Evolutionary conservation across 53 echinoderm and acorn worm genomes (phyloP), one percentile per base, ranked within the genome.

Genomic region (Hippasteria phrygiana): DNA sequence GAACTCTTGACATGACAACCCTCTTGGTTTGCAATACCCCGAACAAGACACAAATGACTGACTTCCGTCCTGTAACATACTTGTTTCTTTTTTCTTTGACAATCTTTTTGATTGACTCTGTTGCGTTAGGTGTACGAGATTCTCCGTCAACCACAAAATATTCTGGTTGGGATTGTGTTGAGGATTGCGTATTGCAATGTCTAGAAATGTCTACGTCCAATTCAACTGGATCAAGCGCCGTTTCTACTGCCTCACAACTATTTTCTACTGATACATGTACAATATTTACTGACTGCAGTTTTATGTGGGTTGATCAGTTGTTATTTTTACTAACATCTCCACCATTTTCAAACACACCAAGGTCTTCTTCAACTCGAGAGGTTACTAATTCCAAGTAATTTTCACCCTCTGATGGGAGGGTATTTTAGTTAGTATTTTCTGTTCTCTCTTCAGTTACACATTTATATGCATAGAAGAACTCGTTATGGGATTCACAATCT

Each of bases 71-170:
- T 71, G 38, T 11, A 12, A 39, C 14, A 38, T 39, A 71, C 40
- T 40, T 71, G 41, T 71, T 39, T 5, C 39, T 40, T 40, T 71
- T 71, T 71, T 71, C 71, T 40, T 38, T 71, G 41, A 39, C 14
- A 40, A 2, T 71, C 17, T 37, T 39, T 9, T 71, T 71, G 18
- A 39, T 40, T 31, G 29, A 12, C 27, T 71, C 71, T 39, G 41
- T 39, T 39, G 38, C 5, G 39, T 39, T 71, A 18, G 16, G 39
- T 71, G 71, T 71, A 24, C 47, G 74, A 27, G 74, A 26, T 74
- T 74, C 74, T 46, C 74, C 74, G 8, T 74, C 74, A n/a, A 74
- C 74, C 46, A 74, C 47, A 45, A 74, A 74, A 43, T 74, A 45
- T 47, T 74, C 45, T 74, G 74, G 74, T 74, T 74, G 71, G n/a